Percentiles rank a stretch among this genome's conserved stretches.
Conservation (phyloP, 2,113 vertebrate genomes). For the Aptenodytes forsteri region DNA sequence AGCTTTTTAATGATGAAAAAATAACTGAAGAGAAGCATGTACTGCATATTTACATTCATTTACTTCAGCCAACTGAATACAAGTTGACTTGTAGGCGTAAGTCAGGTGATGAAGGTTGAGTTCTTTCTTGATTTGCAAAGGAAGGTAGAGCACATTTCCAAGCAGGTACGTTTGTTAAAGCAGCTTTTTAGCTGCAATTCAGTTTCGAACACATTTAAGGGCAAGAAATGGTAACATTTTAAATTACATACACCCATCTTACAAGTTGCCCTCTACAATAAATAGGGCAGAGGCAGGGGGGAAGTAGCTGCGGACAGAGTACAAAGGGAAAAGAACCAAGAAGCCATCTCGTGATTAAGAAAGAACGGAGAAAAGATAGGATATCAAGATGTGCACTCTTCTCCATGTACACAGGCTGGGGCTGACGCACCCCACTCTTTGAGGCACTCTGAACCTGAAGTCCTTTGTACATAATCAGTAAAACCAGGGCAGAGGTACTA, state of each 20-base stretch:
- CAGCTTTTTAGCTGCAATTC: neutral
- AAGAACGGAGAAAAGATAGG: neutral
- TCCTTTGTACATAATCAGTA: neutral
- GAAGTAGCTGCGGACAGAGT: neutral
- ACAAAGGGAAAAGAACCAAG: neutral
- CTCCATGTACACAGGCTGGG: neutral
- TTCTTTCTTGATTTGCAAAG: neutral
- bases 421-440: neutral
- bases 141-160: neutral
- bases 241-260: neutral
- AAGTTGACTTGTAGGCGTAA: neutral
- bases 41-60: neutral
- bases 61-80: neutral
- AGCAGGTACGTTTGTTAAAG: neutral
- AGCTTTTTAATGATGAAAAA: neutral
- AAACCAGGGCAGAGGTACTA: neutral
- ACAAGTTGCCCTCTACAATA: neutral
- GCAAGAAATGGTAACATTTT: neutral
- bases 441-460: neutral
- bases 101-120: neutral
- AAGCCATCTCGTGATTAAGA: neutral
- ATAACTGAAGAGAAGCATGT: neutral
- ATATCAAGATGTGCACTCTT: neutral
- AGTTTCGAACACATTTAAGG: neutral
- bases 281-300: neutral